phyloP scores from a whole-genome alignment of 2,888 invertebrate species.

The Tipula unca region DNA sequence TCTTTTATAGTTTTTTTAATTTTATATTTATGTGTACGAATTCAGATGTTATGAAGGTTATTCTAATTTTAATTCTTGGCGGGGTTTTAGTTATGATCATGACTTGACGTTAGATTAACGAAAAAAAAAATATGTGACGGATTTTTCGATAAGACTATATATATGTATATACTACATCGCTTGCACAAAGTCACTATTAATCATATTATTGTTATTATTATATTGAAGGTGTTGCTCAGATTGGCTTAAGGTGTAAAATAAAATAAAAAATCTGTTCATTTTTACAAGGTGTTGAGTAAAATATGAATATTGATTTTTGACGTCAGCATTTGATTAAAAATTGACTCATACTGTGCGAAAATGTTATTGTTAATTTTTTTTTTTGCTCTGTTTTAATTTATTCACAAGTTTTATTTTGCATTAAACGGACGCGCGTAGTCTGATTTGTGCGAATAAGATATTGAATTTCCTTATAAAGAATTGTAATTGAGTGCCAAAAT shows the following conservation, averaged over 20 bases:
- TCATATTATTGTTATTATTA: neutral
- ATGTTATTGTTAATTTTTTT: neutral
- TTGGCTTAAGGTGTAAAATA: neutral
- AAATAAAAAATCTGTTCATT: neutral
- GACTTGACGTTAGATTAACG: neutral
- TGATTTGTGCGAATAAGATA: neutral
- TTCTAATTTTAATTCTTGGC: slow-evolving; percentile 8
- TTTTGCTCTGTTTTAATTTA: neutral
- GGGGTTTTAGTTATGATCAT: neutral
- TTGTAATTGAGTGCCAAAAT: neutral
- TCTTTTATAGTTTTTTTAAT: neutral
- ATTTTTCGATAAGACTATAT: neutral
- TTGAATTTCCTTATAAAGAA: neutral
- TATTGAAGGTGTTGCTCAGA: neutral
- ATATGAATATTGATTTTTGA: slow-evolving; percentile 14
- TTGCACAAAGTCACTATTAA: neutral
- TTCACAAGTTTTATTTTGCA: neutral
- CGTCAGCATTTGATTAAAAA: neutral
- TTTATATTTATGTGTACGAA: neutral
- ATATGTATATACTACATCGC: neutral
- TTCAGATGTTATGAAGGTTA: neutral
- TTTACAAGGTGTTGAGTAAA: slow-evolving; percentile 8
- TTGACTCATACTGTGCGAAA: neutral
- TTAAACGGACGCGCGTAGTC: neutral
- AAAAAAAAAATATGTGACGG: neutral